These are phyloP conservation scores for Gymnoscelis rufifasciata DNA, from an alignment of 2,888 invertebrate genomes.

Conservation along the genomic window DNA sequence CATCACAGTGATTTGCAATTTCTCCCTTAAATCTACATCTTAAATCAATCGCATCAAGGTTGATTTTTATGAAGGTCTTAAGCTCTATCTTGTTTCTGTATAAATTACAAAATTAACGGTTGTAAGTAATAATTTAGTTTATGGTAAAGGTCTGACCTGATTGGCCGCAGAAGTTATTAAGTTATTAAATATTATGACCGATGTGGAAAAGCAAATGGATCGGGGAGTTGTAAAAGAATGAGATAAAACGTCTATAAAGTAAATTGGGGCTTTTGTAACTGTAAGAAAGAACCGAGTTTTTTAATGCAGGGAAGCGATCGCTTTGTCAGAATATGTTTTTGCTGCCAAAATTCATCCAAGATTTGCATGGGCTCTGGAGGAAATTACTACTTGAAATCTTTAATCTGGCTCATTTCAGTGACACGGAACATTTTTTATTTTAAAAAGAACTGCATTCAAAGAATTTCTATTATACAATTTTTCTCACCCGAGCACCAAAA, in stretches of 20 bases:
- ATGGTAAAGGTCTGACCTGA: slow-evolving; percentile 22
- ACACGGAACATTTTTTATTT: too few species aligned
- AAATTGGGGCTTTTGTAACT: not conserved
- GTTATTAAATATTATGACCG: slow-evolving; percentile 18
- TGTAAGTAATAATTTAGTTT: slow-evolving; percentile 27
- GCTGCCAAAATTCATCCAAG: too few species aligned
- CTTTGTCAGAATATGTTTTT: too few species aligned
- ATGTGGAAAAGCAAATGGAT: not conserved
- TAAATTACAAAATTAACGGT: slow-evolving; percentile 26
- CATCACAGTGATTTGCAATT: not conserved
- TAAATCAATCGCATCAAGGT: not conserved
- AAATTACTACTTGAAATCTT: too few species aligned
- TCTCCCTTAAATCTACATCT: not conserved
- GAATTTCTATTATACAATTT: too few species aligned
- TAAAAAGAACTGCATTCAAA: too few species aligned
- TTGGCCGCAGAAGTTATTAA: slow-evolving; percentile 14
- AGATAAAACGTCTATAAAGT: not conserved
- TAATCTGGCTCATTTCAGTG: too few species aligned
- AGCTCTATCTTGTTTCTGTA: slow-evolving; percentile 11
- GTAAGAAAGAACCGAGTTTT: too few species aligned
- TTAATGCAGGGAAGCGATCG: too few species aligned
- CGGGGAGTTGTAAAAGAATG: not conserved
- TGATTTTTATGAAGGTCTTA: not conserved
- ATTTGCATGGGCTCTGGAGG: too few species aligned
- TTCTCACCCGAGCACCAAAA: too few species aligned